These are phyloP conservation scores for Villa cingulata DNA, from an alignment of 2,888 invertebrate species.

Conservation along the genomic window DNA sequence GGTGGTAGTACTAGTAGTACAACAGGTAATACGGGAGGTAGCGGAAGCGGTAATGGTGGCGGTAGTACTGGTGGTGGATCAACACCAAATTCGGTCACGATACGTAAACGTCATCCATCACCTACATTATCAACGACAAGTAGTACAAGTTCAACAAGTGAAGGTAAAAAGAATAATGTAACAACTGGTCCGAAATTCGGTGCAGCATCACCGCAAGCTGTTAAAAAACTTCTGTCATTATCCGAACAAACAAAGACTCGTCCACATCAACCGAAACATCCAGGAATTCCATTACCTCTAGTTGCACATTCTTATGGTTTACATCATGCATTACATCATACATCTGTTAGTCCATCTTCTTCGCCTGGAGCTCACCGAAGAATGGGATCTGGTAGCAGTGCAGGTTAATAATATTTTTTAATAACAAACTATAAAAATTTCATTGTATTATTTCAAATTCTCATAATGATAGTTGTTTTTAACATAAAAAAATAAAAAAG, in stretches of 20 bases:
- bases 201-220: constrained; percentile 90
- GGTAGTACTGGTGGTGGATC: constrained; percentile 41
- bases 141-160: constrained; percentile 78
- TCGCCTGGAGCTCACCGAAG: constrained; percentile 44
- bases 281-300: constrained; percentile 47
- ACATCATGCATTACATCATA: constrained; percentile 19
- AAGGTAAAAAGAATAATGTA: constrained; percentile 44
- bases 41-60: constrained; percentile 27
- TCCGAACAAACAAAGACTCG: constrained; percentile 79
- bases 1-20: constrained; percentile 30
- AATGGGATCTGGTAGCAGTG: constrained; percentile 41
- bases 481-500: not conserved
- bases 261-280: constrained; percentile 70
- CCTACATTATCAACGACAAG: constrained; percentile 87
- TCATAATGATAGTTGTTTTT: not conserved
- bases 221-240: constrained; percentile 84
- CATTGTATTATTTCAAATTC: no score
- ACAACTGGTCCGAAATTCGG: constrained; percentile 50
- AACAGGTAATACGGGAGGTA: constrained; percentile 21
- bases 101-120: constrained; percentile 73
- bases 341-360: constrained; percentile 30
- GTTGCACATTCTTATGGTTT: constrained; percentile 30
- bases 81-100: constrained; percentile 39
- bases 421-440: no score
- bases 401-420: constrained; percentile 18